Percentiles rank a stretch among this genome's conserved stretches.
Conservation (phyloP, 2,113 vertebrate species). For the Turnix velox region DNA sequence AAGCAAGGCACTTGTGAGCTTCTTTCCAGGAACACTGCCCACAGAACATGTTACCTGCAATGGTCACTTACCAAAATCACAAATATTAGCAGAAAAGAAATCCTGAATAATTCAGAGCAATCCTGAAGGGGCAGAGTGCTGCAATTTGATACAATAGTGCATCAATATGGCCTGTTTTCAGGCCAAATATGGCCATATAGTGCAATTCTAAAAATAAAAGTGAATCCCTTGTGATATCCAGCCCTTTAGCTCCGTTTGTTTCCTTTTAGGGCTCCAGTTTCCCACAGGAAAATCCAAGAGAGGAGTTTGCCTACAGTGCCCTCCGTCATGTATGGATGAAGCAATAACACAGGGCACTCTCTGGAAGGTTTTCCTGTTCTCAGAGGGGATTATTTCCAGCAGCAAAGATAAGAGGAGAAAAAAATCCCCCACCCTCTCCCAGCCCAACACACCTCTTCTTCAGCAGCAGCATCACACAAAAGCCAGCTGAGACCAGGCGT, state of each 20-base stretch:
- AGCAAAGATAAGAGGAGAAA: background rate
- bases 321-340: constrained; percentile 49
- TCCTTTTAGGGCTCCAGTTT: constrained; percentile 84
- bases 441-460: background rate
- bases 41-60: background rate
- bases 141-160: constrained; percentile 62
- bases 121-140: constrained; percentile 1
- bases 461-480: background rate
- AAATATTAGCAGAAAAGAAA: background rate
- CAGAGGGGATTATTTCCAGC: background rate
- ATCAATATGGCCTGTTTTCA: constrained; percentile 64
- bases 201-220: constrained; percentile 78
- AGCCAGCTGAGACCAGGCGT: background rate
- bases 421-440: background rate
- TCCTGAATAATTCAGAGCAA: background rate
- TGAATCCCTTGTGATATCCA: constrained; percentile 76
- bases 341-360: background rate
- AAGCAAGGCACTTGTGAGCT: background rate
- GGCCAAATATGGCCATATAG: constrained; percentile 85
- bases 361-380: constrained; percentile 29
- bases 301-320: constrained; percentile 69
- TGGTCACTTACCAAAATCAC: background rate
- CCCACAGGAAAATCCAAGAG: constrained; percentile 84
- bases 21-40: background rate
- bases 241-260: constrained; percentile 68